These are phyloP conservation scores for Empidonax alnorum DNA, from an alignment of 2,113 vertebrate genomes.

Conservation along the genomic window DNA sequence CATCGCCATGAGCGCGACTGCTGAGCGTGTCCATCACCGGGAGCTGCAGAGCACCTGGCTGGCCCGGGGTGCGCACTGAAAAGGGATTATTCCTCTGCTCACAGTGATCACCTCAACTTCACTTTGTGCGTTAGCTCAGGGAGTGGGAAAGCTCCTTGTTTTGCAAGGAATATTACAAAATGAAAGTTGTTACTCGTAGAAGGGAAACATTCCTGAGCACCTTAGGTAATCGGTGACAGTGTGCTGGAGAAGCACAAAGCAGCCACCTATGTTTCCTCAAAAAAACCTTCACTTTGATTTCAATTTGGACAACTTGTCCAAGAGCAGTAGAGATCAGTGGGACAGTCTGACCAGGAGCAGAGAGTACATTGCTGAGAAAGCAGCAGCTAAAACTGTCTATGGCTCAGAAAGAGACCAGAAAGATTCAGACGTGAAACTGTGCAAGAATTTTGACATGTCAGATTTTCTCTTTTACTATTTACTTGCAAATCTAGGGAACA, in stretches of 20 bases:
- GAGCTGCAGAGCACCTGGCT: constrained; percentile 22
- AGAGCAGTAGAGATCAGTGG: background rate
- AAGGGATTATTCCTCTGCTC: background rate
- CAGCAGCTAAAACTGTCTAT: background rate
- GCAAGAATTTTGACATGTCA: background rate
- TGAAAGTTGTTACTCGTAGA: background rate
- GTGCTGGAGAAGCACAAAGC: background rate
- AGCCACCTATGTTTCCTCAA: background rate
- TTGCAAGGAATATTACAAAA: background rate
- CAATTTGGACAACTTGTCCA: background rate
- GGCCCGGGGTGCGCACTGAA: background rate
- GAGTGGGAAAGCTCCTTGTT: background rate
- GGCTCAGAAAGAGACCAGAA: background rate
- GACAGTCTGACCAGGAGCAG: background rate
- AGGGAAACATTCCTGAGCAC: background rate
- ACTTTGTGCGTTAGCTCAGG: background rate
- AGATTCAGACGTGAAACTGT: background rate
- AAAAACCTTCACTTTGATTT: background rate
- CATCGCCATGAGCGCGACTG: background rate
- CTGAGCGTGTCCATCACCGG: background rate
- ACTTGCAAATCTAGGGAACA: background rate
- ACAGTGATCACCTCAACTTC: background rate
- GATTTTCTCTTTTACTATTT: background rate
- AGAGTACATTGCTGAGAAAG: background rate
- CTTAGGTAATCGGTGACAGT: background rate